Evolutionary conservation across 2,888 invertebrate genomes (phyloP), one percentile per base, ranked within the genome.

Genomic region (Macrosoma leucophasiata): DNA sequence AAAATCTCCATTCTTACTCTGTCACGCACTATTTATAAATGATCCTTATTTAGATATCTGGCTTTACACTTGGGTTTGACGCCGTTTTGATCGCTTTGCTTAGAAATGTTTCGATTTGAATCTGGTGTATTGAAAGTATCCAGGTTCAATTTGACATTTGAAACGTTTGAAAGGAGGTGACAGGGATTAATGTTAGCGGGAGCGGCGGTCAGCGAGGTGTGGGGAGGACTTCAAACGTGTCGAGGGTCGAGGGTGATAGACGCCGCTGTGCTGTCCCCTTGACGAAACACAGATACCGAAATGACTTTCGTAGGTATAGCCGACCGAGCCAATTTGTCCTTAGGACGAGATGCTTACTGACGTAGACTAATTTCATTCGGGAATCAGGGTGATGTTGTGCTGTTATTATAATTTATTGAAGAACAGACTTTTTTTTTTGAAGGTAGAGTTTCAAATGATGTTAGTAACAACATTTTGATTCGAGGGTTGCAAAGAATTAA

Each of bases 21-120:
- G 73, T 73, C 69, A 66, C 53, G 59, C 55, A 58, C 55, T 81
- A 82, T 79, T 79, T 77, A 77, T 81, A 75, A 67, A 60, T 55
- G 51, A 48, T 48, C 71, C 72, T 70, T 73, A 74, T 77, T 70
- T 71, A 72, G 74, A 69, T 36, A 51, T 50, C 41, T 50, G 62
- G 51, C 62, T 59, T n/a, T 50, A 49, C 21, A 36, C 29, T 48
- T 41, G 50, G 38, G 41, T 46, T 54, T 52, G 50, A 53, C 36
- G 35, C 10, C 25, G 30, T 31, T 33, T 27, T 39, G 39, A 30
- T 30, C 27, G 22, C 36, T 33, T 19, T 19, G 5, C 9, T 10
- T 7, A n/a, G 8, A 2, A 20, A 9, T 34, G 7, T 18, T 23
- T 33, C 7, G 7, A 17, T 17, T 17, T 17, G 7, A 17, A 17